Evolutionary conservation across 2,797 vertebrate genomes (phyloP).

Genomic region (Coranthus polyacanthus): DNA sequence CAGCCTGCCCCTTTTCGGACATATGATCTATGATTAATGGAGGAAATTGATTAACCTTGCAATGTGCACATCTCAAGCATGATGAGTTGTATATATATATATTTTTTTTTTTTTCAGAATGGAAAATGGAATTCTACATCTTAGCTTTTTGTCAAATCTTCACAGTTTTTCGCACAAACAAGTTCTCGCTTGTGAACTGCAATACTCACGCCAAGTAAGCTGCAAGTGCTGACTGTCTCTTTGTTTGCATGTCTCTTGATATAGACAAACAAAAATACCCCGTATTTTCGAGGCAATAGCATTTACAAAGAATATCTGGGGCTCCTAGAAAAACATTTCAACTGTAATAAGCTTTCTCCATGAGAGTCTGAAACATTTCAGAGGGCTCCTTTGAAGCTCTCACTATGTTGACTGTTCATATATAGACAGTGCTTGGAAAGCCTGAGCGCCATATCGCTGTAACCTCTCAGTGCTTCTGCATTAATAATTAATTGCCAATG

Average conservation of each 20-base stretch:
- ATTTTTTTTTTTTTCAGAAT: constrained; percentile 21
- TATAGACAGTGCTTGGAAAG: constrained; percentile 82
- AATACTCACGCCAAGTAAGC: constrained; percentile 70
- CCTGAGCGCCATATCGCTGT: constrained; percentile 77
- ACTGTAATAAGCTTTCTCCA: constrained; percentile 84
- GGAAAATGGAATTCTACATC: constrained; percentile 43
- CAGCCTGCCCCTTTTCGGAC: constrained; percentile 35
- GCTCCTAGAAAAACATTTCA: constrained; percentile 83
- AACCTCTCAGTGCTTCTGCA: constrained; percentile 83
- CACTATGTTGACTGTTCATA: constrained; percentile 80
- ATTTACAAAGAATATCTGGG: constrained; percentile 84
- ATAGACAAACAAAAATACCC: constrained; percentile 82
- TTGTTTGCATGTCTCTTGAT: constrained; percentile 81
- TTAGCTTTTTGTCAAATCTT: constrained; percentile 57
- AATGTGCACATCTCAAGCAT: constrained; percentile 21
- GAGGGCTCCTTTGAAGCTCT: constrained; percentile 82
- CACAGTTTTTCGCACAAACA: constrained; percentile 49
- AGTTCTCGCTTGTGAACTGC: constrained; percentile 75
- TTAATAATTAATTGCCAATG: constrained; percentile 85
- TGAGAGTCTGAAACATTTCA: constrained; percentile 79
- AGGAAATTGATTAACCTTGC: constrained; percentile 45
- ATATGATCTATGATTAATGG: constrained; percentile 50
- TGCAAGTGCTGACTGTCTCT: constrained; percentile 79
- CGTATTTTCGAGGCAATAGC: constrained; percentile 76
- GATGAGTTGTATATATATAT: constrained; percentile 18